Evolutionary conservation across 2,113 vertebrate species (phyloP).

Genomic region (Pithys albifrons): DNA sequence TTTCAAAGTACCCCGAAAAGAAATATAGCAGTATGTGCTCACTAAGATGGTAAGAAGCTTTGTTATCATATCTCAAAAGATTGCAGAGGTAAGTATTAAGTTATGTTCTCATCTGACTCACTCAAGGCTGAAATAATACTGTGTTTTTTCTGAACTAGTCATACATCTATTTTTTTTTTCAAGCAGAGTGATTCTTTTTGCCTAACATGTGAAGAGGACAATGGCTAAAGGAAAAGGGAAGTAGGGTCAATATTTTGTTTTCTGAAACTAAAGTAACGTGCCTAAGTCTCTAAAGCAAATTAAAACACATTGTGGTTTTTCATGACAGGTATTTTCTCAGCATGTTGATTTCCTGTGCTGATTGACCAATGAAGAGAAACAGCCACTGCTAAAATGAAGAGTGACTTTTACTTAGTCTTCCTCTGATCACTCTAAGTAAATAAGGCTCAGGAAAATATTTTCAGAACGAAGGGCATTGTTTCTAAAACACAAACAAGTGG

Average conservation of each 20-base stretch:
- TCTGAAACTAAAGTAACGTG: background rate
- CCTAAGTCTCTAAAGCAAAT: background rate
- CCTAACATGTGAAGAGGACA: background rate
- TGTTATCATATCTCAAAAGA: background rate
- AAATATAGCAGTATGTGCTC: background rate
- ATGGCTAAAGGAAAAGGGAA: background rate
- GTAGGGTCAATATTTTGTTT: background rate
- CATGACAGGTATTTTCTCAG: constrained; percentile 7
- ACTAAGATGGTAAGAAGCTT: background rate
- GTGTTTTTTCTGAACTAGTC: background rate
- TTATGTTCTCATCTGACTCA: background rate
- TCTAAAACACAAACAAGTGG: background rate
- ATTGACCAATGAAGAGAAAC: background rate
- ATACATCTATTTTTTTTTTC: background rate
- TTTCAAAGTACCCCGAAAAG: background rate
- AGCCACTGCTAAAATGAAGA: background rate
- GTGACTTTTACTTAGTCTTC: background rate
- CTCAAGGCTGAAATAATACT: background rate
- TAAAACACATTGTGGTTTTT: constrained; percentile 19
- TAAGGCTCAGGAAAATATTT: background rate
- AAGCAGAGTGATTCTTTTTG: background rate
- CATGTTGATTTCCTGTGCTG: constrained; percentile 18
- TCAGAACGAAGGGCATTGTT: background rate
- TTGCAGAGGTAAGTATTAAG: background rate
- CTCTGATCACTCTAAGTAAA: background rate